Conservation (phyloP, 2,113 vertebrate species). For the Amblyopsis rosae region DNA sequence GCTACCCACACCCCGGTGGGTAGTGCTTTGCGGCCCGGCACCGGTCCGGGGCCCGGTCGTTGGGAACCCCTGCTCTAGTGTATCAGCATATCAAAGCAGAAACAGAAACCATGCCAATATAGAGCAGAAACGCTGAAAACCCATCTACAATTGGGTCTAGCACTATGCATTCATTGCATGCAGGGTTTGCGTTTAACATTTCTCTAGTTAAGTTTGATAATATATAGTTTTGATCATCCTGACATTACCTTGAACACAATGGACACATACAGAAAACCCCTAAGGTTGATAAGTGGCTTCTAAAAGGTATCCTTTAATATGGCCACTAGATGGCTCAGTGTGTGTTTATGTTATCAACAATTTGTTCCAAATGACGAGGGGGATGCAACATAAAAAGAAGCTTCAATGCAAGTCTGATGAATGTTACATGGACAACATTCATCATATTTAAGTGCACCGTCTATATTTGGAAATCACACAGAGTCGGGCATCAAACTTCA, state of each 20-base stretch:
- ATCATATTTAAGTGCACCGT: neutral
- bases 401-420: too few species aligned
- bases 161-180: conserved; percentile 27
- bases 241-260: neutral
- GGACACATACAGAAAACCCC: neutral
- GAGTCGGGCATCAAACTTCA: conserved; percentile 24
- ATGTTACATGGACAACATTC: conserved; percentile 25
- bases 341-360: too few species aligned
- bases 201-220: neutral
- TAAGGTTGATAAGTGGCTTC: neutral
- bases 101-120: conserved; percentile 32
- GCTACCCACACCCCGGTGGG: too few species aligned
- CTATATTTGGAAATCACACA: neutral
- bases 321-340: conserved; percentile 39
- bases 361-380: too few species aligned
- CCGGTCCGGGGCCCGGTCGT: too few species aligned
- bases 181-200: conserved; percentile 15
- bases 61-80: too few species aligned
- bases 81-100: neutral
- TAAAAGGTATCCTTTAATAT: neutral
- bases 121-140: conserved; percentile 13
- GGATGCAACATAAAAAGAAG: too few species aligned
- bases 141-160: neutral
- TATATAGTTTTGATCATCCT: neutral
- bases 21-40: too few species aligned